Evolutionary conservation across 2,113 vertebrate genomes (phyloP).

Genomic region (Phalacrocorax brasilianus): DNA sequence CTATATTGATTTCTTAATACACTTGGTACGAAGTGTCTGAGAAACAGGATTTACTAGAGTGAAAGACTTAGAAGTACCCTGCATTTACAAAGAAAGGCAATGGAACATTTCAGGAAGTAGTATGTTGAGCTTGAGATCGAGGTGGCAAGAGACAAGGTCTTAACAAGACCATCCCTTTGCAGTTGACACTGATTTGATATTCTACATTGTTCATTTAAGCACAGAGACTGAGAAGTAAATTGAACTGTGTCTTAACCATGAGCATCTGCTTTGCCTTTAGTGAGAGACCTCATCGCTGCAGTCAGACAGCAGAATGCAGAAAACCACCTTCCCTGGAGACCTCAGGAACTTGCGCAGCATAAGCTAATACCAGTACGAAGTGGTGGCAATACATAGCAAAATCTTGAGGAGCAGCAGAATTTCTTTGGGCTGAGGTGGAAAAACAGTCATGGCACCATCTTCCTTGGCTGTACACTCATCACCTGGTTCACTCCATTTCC

Average conservation of each 20-base stretch:
- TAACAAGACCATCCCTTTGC: background rate
- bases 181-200: background rate
- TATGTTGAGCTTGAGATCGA: background rate
- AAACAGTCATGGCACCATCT: background rate
- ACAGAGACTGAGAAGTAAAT: background rate
- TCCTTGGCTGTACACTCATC: background rate
- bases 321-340: background rate
- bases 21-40: background rate
- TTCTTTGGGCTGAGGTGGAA: background rate
- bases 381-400: background rate
- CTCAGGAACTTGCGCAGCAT: background rate
- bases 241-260: background rate
- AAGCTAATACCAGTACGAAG: background rate
- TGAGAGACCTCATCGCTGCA: background rate
- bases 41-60: background rate
- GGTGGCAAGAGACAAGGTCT: background rate
- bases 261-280: background rate
- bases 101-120: background rate
- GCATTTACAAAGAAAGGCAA: background rate
- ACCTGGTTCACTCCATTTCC: background rate
- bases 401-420: background rate
- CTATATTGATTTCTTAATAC: background rate
- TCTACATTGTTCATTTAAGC: background rate
- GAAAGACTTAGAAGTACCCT: background rate
- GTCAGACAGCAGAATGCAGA: background rate